Evolutionary conservation across 2,113 vertebrate species (phyloP).

Genomic region (Epinephelus moara): DNA sequence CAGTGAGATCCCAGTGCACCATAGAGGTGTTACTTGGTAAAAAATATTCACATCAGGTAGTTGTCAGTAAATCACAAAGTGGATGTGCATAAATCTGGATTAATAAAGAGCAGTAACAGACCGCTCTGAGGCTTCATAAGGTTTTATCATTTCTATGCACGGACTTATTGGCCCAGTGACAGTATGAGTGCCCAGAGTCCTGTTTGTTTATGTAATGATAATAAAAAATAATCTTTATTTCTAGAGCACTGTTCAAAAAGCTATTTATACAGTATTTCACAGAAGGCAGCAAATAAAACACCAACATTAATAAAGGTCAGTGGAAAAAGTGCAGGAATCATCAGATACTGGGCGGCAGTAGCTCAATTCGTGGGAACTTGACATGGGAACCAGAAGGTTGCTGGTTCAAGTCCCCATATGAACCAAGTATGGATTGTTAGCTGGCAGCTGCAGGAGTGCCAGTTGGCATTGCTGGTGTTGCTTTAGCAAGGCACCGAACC

Average conservation of each 20-base stretch:
- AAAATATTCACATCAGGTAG: slow-evolving; percentile 22
- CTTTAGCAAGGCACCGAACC: too few relatives aligned
- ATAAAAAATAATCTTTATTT: not conserved
- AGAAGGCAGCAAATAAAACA: not conserved
- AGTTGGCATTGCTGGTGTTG: too few relatives aligned
- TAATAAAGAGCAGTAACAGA: slow-evolving; percentile 25
- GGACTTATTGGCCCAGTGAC: not conserved
- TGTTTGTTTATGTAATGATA: not conserved
- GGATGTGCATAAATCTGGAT: slow-evolving; percentile 10
- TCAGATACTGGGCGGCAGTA: too few relatives aligned
- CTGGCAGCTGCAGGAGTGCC: too few relatives aligned
- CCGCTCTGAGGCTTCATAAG: not conserved
- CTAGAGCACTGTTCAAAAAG: not conserved
- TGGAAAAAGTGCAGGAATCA: not conserved
- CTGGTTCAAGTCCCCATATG: too few relatives aligned
- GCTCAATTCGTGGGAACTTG: too few relatives aligned
- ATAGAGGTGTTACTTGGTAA: not conserved
- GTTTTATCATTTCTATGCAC: slow-evolving; percentile 33
- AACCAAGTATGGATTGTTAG: too few relatives aligned
- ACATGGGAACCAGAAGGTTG: too few relatives aligned
- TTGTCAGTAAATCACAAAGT: slow-evolving; percentile 16
- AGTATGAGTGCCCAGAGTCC: not conserved
- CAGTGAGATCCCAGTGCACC: slow-evolving; percentile 24
- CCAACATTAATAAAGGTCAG: not conserved
- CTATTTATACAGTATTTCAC: not conserved